Evolutionary conservation across 1,140 invertebrate genomes (phyloP), one percentile per base, ranked within the genome.

Genomic region (Drosophila erecta): DNA sequence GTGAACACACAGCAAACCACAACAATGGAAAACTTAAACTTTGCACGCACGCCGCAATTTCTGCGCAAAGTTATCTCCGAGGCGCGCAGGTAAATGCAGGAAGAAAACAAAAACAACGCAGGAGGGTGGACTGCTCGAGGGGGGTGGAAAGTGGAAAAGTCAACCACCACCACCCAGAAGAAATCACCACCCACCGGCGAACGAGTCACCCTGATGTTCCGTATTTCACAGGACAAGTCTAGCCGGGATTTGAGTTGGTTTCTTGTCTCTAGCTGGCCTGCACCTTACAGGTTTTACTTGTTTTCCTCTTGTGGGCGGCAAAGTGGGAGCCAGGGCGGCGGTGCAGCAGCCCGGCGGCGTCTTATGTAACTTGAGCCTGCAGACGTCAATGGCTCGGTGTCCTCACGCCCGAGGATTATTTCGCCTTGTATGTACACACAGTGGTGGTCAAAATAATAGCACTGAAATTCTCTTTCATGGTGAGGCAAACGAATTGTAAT

Each of bases 1-100:
- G 75, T 60, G 44, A 56, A 44, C 41, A 38, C 14, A 66, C 47
- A 37, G 40, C 27, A 64, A 49, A 58, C 41, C 27, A 30, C n/a
- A 62, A 75, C 65, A 91, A 85, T 91, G 90, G 90, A 91, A 85
- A 91, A 91, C 79, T 85, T 91, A 76, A 91, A 91, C 75, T 89
- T 91, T 85, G 81, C 90, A 80, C 90, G 90, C 72, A 91, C 90
- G 24, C 90, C 90, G 74, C 90, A 91, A 49, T 91, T 91, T 89
- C 79, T 91, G 86, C 90, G 83, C 56, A 91, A 91, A 89, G 90
- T 91, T 75, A 90, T 91, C 73, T 73, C 62, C 54, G 90, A 91
- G 57, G 90, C 90, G 54, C 81, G 90, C 73, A 91, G 90, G 90
- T 91, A 91, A 87, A 76, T 85, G 44, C 38, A 37, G 1, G 1